Evolutionary conservation across 2,888 invertebrate species (phyloP), one percentile per base, ranked within the genome.

Genomic region (Miltochrista miniata): DNA sequence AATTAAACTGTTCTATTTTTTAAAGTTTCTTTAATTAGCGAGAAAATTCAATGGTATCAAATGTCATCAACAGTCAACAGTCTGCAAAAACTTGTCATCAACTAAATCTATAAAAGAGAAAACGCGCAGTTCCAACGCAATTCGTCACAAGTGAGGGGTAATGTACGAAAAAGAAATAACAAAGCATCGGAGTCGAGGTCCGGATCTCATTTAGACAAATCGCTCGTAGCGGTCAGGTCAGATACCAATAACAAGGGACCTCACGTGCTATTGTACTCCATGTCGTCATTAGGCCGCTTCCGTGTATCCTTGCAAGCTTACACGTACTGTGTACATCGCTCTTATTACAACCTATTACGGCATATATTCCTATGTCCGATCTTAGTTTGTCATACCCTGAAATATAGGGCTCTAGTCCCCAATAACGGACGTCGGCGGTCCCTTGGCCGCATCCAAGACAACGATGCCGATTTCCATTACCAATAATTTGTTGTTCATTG

Each of bases 201-300:
- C 90, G 90, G 90, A 89, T 89, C 89, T 90, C 89, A 89, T 90
- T 90, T 90, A 87, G 89, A 90, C 90, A 90, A 90, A 90, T 90
- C 89, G 88, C 83, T 87, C 81, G 87, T 89, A 87, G 89, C 89
- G 90, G 90, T 90, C 87, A 89, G 85, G 87, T 87, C 89, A 86
- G 89, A 89, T 87, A 88, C 87, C 90, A 90, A 90, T 90, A 90
- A 90, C 84, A 90, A 90, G 89, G 85, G 80, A 54, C 70, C 82
- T 83, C 83, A 81, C 82, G 82, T 88, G 87, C 88, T 87, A 90
- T 90, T 90, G 90, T 90, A 81, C 77, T 84, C 81, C 74, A 74
- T 76, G 82, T 83, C 86, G 83, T 90, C 90, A 89, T 90, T 90
- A 90, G 89, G 83, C 78, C 81, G 85, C 83, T 89, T 89, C 88